Percentiles rank a stretch among this genome's conserved stretches.
Conservation (phyloP, 92 coral and sea anemone genomes). For the Paramuricea clavata region DNA sequence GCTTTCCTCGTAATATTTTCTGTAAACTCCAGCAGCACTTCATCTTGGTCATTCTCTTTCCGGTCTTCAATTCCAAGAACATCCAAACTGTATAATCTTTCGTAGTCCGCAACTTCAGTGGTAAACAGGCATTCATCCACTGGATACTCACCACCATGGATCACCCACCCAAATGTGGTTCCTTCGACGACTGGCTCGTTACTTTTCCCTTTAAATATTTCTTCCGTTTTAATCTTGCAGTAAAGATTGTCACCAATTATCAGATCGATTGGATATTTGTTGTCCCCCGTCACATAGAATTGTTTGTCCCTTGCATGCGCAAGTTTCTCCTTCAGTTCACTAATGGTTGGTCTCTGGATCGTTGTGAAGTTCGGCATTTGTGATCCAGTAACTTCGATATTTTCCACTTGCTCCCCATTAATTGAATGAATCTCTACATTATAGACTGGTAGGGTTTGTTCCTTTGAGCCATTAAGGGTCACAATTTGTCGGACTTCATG, state of each 20-base stretch:
- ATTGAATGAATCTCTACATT: slow-evolving; percentile 20
- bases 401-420: slow-evolving; percentile 30
- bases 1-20: slow-evolving; percentile 42
- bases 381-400: slow-evolving; percentile 39
- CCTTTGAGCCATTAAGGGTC: slow-evolving; percentile 56
- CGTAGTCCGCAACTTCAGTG: too few relatives aligned
- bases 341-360: slow-evolving; percentile 54
- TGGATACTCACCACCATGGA: too few relatives aligned
- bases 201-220: background rate
- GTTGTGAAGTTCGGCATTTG: slow-evolving; percentile 50
- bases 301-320: background rate
- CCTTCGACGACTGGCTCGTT: slow-evolving; percentile 3
- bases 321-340: slow-evolving; percentile 36
- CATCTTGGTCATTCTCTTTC: too few relatives aligned
- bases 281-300: background rate
- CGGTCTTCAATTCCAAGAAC: too few relatives aligned
- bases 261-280: background rate
- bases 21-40: slow-evolving; percentile 22
- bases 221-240: background rate
- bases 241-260: background rate
- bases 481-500: slow-evolving; percentile 48
- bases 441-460: slow-evolving; percentile 65
- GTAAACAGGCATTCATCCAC: too few relatives aligned
- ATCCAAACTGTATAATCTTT: too few relatives aligned
- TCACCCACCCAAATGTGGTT: too few relatives aligned